These are phyloP conservation scores for Paratilapia polleni DNA, from an alignment of 2,113 vertebrate species.

Conservation along the genomic window DNA sequence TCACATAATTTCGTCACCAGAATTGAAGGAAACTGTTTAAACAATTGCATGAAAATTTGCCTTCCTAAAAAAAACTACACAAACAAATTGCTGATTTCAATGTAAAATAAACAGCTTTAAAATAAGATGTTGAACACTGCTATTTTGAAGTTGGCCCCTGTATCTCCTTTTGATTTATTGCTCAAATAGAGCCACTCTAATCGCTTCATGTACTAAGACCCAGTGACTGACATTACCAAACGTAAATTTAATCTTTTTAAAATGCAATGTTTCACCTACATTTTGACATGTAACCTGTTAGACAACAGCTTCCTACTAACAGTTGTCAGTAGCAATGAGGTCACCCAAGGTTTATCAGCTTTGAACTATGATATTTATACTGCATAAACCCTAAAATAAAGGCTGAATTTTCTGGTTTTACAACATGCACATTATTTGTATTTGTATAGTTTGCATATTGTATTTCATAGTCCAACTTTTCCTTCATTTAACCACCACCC, in stretches of 20 bases:
- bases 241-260: slow-evolving; percentile 20
- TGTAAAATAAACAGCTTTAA: background rate
- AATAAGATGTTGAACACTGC: background rate
- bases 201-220: background rate
- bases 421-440: background rate
- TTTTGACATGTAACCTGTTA: background rate
- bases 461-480: background rate
- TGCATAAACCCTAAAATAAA: background rate
- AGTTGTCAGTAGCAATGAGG: background rate
- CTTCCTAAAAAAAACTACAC: background rate
- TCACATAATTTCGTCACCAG: background rate
- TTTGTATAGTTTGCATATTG: background rate
- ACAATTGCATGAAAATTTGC: background rate
- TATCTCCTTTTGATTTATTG: background rate
- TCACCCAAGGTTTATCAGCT: slow-evolving; percentile 2
- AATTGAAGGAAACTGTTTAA: background rate
- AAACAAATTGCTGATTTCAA: background rate
- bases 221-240: slow-evolving; percentile 12
- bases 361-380: slow-evolving; percentile 25
- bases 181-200: background rate
- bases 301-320: background rate
- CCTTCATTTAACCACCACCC: background rate
- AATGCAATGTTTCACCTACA: background rate
- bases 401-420: slow-evolving; percentile 24
- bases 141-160: background rate